These are phyloP conservation scores for Gymnopithys bicolor DNA, from an alignment of 2,797 vertebrate species.

Conservation along the genomic window DNA sequence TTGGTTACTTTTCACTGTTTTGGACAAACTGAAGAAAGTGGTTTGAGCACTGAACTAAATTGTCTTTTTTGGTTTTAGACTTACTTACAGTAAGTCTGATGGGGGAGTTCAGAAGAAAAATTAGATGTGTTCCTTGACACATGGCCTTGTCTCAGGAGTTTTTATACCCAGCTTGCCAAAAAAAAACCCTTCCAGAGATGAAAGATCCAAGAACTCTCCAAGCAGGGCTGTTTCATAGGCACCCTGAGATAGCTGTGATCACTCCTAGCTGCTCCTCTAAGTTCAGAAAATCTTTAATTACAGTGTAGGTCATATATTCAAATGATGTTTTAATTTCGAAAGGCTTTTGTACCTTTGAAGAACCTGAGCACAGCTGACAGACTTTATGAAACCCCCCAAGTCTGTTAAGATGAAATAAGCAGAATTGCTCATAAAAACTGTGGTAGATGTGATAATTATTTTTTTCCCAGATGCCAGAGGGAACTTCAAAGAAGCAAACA, in stretches of 20 bases:
- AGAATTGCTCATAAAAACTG: not conserved
- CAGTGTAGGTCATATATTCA: not conserved
- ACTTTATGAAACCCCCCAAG: not conserved
- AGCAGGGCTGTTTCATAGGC: not conserved
- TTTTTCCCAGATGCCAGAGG: not conserved
- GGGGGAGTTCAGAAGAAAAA: not conserved
- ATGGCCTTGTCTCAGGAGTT: not conserved
- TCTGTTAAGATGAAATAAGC: not conserved
- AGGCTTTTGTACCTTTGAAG: not conserved
- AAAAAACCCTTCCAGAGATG: not conserved
- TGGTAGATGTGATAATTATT: not conserved
- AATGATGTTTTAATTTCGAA: not conserved
- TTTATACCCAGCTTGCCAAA: not conserved
- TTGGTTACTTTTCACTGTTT: not conserved
- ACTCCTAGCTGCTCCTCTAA: not conserved
- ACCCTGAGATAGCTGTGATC: not conserved
- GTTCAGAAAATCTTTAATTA: not conserved
- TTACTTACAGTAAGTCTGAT: not conserved
- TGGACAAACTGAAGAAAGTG: not conserved
- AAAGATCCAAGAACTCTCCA: not conserved
- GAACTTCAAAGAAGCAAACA: not conserved
- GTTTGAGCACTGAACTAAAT: not conserved
- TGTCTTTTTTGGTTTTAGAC: not conserved
- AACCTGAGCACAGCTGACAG: not conserved
- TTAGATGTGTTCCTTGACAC: not conserved